phyloP scores from a whole-genome alignment of 2,888 invertebrate genomes.

The Quadroppia sp. region DNA sequence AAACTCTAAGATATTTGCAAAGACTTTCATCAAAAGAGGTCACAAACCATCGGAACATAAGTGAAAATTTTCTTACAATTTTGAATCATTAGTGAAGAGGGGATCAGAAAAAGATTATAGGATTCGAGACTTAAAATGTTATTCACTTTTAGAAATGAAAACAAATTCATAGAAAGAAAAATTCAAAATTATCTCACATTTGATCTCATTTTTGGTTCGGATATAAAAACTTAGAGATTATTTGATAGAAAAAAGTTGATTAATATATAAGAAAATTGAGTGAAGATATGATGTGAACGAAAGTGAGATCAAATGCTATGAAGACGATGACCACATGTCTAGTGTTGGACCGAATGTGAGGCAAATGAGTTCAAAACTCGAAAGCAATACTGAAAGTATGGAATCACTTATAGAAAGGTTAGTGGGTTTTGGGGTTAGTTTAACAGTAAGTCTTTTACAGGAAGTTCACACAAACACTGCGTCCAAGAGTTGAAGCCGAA shows the following conservation, averaged over 20 bases:
- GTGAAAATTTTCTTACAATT: conserved; percentile 8
- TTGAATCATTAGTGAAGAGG: background rate
- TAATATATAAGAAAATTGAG: background rate
- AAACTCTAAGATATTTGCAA: background rate
- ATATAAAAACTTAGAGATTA: too few relatives aligned
- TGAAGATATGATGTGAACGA: background rate
- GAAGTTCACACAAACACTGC: background rate
- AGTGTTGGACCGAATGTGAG: background rate
- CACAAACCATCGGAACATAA: conserved; percentile 22
- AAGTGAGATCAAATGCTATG: background rate
- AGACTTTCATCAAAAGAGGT: conserved; percentile 26
- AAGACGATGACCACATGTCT: background rate
- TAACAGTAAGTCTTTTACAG: conserved; percentile 10
- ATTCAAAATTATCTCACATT: background rate
- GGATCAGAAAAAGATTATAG: background rate
- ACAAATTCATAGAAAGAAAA: background rate
- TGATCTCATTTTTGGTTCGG: background rate
- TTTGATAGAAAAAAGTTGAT: background rate
- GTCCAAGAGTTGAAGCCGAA: background rate
- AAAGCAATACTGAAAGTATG: background rate
- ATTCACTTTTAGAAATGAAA: background rate
- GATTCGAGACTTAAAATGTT: background rate
- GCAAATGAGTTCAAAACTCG: background rate
- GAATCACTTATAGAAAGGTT: conserved; percentile 10
- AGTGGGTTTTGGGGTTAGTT: conserved; percentile 20